Percentiles rank a stretch among this genome's conserved stretches.
Evolutionary conservation across 2,113 vertebrate species (phyloP).

Genomic region (Upupa epops): DNA sequence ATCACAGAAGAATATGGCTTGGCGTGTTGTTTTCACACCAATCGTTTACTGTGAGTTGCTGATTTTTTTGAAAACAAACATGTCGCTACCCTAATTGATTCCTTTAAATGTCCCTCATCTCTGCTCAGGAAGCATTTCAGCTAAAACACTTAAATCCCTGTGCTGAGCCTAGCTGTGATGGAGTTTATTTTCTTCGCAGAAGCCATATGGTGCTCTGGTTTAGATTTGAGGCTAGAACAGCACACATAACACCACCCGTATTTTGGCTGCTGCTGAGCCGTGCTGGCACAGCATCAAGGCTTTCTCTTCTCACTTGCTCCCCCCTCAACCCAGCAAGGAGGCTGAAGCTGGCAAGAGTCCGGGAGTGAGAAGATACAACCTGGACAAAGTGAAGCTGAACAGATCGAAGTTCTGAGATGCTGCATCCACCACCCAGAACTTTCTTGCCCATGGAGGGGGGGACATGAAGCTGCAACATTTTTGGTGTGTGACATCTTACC

Average conservation of each 20-base stretch:
- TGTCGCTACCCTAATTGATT: not conserved
- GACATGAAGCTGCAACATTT: too few relatives aligned
- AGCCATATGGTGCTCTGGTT: not conserved
- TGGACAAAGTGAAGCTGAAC: too few relatives aligned
- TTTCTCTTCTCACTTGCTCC: not conserved
- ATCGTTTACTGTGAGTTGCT: not conserved
- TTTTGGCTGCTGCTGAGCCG: not conserved
- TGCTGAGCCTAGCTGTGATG: not conserved
- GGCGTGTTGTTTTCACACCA: not conserved
- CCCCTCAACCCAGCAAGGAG: not conserved
- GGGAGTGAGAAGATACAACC: not conserved
- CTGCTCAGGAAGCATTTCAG: not conserved
- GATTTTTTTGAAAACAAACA: not conserved
- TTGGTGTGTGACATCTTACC: too few relatives aligned
- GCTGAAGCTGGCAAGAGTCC: not conserved
- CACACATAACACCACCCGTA: fast-evolving
- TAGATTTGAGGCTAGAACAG: not conserved
- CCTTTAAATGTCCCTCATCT: not conserved
- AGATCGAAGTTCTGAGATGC: not conserved
- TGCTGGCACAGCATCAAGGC: not conserved
- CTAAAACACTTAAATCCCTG: not conserved
- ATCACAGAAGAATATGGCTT: not conserved
- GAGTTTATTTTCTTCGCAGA: not conserved
- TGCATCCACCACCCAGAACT: not conserved
- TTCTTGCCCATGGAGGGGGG: too few relatives aligned